phyloP scores from a whole-genome alignment of 2,797 vertebrate genomes.

The Parambassis ranga region DNA sequence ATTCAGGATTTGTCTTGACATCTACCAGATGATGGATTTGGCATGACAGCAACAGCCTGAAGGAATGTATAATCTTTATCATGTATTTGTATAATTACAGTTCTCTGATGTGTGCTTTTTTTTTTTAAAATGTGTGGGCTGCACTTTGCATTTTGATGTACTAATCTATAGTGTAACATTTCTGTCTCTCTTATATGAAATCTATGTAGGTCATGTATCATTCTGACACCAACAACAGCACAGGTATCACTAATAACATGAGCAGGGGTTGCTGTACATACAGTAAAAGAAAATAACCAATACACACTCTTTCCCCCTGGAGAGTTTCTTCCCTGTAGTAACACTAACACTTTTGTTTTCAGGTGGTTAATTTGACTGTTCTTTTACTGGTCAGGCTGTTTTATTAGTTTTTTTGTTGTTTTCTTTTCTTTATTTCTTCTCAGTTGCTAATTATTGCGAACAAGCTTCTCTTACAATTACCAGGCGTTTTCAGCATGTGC shows the following conservation, averaged over 20 bases:
- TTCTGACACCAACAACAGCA: neutral
- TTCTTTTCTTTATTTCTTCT: too few relatives aligned
- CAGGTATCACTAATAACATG: neutral
- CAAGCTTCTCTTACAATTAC: too few relatives aligned
- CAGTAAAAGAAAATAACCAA: too few relatives aligned
- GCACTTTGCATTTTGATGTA: constrained; percentile 21
- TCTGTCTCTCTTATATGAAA: neutral
- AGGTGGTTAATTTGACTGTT: too few relatives aligned
- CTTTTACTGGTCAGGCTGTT: too few relatives aligned
- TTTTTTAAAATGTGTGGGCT: neutral
- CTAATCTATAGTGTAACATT: constrained; percentile 2
- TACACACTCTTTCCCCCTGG: too few relatives aligned
- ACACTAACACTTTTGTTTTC: too few relatives aligned
- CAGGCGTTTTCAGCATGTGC: too few relatives aligned
- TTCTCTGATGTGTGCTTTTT: neutral
- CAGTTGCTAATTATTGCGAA: too few relatives aligned
- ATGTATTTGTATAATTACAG: constrained; percentile 30
- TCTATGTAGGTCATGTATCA: neutral
- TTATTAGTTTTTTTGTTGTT: too few relatives aligned
- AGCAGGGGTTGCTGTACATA: too few relatives aligned
- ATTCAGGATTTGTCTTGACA: constrained; percentile 1
- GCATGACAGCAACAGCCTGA: constrained; percentile 14
- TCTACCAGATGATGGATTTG: constrained; percentile 28
- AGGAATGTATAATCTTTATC: constrained; percentile 27
- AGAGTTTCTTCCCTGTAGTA: too few relatives aligned